These are phyloP conservation scores for Aptenodytes patagonicus DNA, from an alignment of 2,113 vertebrate genomes.

Conservation along the genomic window DNA sequence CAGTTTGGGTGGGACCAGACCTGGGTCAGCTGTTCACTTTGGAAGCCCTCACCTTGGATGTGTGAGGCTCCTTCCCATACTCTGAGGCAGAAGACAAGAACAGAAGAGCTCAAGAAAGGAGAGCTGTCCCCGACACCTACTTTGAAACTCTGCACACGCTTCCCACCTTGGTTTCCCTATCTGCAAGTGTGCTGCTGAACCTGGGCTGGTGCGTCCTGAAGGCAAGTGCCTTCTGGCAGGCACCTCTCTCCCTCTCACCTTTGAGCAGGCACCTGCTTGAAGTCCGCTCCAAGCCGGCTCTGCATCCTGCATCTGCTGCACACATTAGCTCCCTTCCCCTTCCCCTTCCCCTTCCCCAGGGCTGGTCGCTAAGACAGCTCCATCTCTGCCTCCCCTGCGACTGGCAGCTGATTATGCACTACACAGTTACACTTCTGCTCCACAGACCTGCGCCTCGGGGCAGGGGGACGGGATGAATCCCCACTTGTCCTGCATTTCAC, in stretches of 20 bases:
- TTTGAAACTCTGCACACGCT: neutral
- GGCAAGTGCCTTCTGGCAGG: neutral
- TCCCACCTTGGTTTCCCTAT: neutral
- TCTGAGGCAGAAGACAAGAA: neutral
- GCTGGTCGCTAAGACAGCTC: neutral
- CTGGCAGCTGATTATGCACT: neutral
- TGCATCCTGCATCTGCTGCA: neutral
- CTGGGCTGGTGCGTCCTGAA: neutral
- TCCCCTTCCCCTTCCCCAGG: too few relatives aligned
- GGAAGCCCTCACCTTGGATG: neutral
- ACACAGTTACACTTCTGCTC: neutral
- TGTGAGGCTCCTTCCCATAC: neutral
- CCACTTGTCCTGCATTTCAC: neutral
- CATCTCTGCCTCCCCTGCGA: neutral
- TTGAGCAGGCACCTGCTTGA: neutral
- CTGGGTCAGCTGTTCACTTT: rapidly evolving
- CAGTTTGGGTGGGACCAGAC: neutral
- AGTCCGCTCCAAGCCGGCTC: neutral
- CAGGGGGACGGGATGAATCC: neutral
- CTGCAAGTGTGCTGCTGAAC: neutral
- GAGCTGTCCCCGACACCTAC: neutral
- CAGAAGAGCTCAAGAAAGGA: neutral
- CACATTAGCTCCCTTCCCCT: neutral
- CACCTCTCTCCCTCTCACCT: neutral
- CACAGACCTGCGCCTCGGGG: neutral